Conservation (phyloP, 2,113 vertebrate species). For the Rattus norvegicus region GRCr8 NC_086020.1:237062001-237062500, state of each 20-base stretch:
- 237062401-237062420: slow-evolving; percentile 36
- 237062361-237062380: neutral
- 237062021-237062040: slow-evolving; percentile 47
- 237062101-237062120: slow-evolving; percentile 92
- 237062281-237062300: slow-evolving; percentile 6
- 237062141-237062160: slow-evolving; percentile 65
- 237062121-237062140: slow-evolving; percentile 92
- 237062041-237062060: slow-evolving; percentile 57
- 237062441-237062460: neutral
- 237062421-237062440: slow-evolving; percentile 11
- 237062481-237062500: neutral
- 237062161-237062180: neutral
- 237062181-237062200: neutral
- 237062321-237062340: neutral
- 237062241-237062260: neutral
- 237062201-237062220: neutral
- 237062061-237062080: slow-evolving; percentile 81
- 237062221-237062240: neutral
- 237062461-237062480: neutral
- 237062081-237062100: slow-evolving; percentile 92
- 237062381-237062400: neutral
- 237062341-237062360: slow-evolving; percentile 30
- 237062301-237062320: neutral
- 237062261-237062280: neutral
- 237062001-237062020: neutral